A percentile compares a stretch with the other conserved stretches of the same genome.
phyloP scores from a whole-genome alignment of 2,888 invertebrate species.

The Mythimna ferrago region DNA sequence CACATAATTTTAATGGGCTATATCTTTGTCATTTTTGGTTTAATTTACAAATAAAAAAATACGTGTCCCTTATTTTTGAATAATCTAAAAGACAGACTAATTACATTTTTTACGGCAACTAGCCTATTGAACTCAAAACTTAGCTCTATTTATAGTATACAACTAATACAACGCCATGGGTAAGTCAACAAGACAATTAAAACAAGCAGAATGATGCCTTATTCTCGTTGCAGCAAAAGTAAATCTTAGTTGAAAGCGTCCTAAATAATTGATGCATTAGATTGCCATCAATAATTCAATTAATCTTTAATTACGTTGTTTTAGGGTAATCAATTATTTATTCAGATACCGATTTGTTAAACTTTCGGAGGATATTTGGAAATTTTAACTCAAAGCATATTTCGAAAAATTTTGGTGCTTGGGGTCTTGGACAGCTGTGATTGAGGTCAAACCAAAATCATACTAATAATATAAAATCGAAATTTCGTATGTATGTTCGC shows the following conservation, averaged over 20 bases:
- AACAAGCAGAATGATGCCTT: background rate
- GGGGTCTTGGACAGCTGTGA: background rate
- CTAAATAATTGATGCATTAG: slow-evolving; percentile 39
- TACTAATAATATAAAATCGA: too few species aligned
- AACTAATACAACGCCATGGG: background rate
- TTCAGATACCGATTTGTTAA: slow-evolving; percentile 27
- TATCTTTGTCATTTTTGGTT: too few species aligned
- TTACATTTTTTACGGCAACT: too few species aligned
- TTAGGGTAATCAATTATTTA: slow-evolving; percentile 52
- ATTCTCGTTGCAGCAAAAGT: background rate
- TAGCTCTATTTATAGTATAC: too few species aligned
- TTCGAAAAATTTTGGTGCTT: background rate
- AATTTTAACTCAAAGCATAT: slow-evolving; percentile 12
- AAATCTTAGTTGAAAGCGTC: background rate
- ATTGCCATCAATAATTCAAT: slow-evolving; percentile 52
- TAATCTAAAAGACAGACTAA: too few species aligned
- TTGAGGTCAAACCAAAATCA: too few species aligned
- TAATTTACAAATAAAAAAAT: too few species aligned
- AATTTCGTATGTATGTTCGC: too few species aligned
- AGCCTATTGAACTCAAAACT: too few species aligned
- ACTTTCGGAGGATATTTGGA: slow-evolving; percentile 29
- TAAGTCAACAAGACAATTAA: background rate
- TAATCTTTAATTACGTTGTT: slow-evolving; percentile 42
- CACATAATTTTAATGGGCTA: too few species aligned
- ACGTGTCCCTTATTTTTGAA: too few species aligned